Conservation (phyloP, 2,113 vertebrate genomes). For the Scomber japonicus region DNA sequence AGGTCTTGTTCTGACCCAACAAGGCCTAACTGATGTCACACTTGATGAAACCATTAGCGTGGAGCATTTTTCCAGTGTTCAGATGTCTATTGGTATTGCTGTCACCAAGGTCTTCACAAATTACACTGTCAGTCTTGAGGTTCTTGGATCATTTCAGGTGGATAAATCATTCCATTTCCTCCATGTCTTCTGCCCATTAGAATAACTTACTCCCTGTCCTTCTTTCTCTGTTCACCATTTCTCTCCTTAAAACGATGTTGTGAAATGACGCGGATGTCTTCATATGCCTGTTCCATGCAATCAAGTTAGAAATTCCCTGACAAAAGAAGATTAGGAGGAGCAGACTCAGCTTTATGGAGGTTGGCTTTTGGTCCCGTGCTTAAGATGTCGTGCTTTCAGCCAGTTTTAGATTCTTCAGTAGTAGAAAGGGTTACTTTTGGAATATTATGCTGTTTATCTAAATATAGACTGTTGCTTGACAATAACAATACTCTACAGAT, state of each 20-base stretch:
- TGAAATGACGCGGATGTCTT: slow-evolving; percentile 12
- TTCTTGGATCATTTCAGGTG: too few relatives aligned
- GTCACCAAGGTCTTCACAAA: too few relatives aligned
- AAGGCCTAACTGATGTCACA: too few relatives aligned
- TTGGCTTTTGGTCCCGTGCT: neutral
- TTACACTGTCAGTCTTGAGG: too few relatives aligned
- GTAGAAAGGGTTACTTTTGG: neutral
- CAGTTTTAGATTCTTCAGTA: neutral
- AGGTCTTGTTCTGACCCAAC: too few relatives aligned
- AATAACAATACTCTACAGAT: neutral
- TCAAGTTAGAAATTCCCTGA: neutral
- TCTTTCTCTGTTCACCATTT: neutral
- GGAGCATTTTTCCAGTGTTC: too few relatives aligned
- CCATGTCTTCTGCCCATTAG: neutral
- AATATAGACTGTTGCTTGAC: neutral
- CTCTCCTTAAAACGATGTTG: neutral
- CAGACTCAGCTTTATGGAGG: slow-evolving; percentile 3
- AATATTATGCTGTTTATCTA: neutral
- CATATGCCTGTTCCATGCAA: slow-evolving; percentile 14
- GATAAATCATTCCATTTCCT: too few relatives aligned
- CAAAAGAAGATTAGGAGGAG: slow-evolving; percentile 7
- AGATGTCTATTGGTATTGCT: too few relatives aligned
- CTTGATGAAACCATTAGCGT: too few relatives aligned
- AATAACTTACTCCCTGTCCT: neutral
- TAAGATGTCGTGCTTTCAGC: neutral